phyloP scores from a whole-genome alignment of 2,888 invertebrate species.

The Nectonema munidae region DNA sequence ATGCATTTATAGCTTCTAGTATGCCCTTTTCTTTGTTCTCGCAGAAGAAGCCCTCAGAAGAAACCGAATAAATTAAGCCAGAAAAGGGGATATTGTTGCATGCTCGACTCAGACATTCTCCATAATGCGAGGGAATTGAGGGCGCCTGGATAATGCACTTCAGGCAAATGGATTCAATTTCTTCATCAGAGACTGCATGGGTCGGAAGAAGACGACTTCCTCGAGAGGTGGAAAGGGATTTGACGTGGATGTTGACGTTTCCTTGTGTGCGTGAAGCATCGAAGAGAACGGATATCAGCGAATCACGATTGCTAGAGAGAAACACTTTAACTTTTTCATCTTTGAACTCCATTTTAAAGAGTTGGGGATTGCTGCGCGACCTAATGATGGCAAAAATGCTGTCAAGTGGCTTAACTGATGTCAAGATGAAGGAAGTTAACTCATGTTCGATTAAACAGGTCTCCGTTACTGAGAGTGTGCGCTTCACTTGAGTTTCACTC shows the following conservation, averaged over 20 bases:
- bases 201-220: slow-evolving; percentile 60
- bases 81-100: slow-evolving; percentile 91
- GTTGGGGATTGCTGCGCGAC: slow-evolving; percentile 57
- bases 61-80: slow-evolving; percentile 70
- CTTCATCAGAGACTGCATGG: slow-evolving; percentile 52
- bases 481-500: too few relatives aligned
- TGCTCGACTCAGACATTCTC: slow-evolving; percentile 36
- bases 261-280: too few relatives aligned
- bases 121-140: slow-evolving; percentile 16
- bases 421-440: too few relatives aligned
- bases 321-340: too few relatives aligned
- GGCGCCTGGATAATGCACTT: slow-evolving; percentile 29
- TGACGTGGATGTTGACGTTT: slow-evolving; percentile 77
- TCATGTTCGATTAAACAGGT: too few relatives aligned
- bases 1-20: slow-evolving; percentile 47
- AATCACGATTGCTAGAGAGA: too few relatives aligned
- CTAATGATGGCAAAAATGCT: slow-evolving; percentile 67
- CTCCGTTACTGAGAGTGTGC: too few relatives aligned
- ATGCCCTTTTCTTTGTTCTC: slow-evolving; percentile 89
- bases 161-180: slow-evolving; percentile 58
- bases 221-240: slow-evolving; percentile 39
- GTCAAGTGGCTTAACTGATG: too few relatives aligned
- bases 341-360: slow-evolving; percentile 66
- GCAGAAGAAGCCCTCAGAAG: slow-evolving; percentile 43
- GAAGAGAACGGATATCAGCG: too few relatives aligned